Base-by-base conservation (phyloP, 2,113 vertebrate species). In the Formicarius rufipectus region DNA sequence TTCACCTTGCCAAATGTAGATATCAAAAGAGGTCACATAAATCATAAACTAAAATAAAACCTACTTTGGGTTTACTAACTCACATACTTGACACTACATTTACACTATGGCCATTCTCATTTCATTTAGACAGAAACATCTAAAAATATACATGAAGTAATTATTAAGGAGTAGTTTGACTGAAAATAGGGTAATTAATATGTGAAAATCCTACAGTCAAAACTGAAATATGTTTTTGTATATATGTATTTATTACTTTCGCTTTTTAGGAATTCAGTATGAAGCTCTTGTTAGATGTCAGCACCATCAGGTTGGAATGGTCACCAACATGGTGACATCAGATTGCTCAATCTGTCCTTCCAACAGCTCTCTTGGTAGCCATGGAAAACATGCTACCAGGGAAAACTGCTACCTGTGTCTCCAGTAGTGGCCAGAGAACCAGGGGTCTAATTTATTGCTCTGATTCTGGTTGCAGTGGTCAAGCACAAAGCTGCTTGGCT, bases 261-360 rank as follows among this genome's bases (percentile, higher is more conserved):
- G 39, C 7, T 35, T 76, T 31, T 22, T 42, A n/a, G 53, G 17
- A 58, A 64, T 58, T 67, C 74, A 50, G 12, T 42, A 42, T 39
- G 20, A 58, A 63, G 35, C 12, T 6, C 4, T 24, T 78, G 53
- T 24, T 62, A 56, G 28, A 28, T 62, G 21, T 14, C 47, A 62
- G 17, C 1, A 3, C 24, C 28, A 11, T 28, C 18, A 28, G 17
- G 31, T 31, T 83, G 59, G 28, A 60, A 17, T 4, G 8, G 20
- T 24, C 21, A 49, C 9, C 0, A 4, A 35, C 18, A 21, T 1
- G 0, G 24, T 24, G 59, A 59, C 10, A 78, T 30, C 18, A 22
- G 31, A 33, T 31, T 62, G 15, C 60, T 78, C 1, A 0, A 67
- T 67, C 18, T 50, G 17, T 64, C 30, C 22, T 50, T 73, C 25